Conservation (phyloP, 2,888 invertebrate species). For the Ommatoiulus sabulosus region DNA sequence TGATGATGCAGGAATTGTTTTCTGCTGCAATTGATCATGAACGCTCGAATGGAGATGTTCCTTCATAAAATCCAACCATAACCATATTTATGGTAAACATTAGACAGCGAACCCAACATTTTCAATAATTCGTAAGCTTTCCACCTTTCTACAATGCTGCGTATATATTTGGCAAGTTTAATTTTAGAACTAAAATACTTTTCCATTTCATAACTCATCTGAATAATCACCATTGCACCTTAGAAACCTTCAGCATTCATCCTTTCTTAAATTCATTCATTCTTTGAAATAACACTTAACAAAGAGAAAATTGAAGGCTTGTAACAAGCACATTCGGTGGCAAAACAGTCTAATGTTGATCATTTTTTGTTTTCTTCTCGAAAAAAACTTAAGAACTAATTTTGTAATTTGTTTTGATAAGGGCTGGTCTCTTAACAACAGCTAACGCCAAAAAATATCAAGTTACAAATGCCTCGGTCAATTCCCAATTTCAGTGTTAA, state of each 20-base stretch:
- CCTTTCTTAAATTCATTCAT: neutral
- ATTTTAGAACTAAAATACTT: too few relatives aligned
- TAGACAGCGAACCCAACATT: too few relatives aligned
- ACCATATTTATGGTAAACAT: too few relatives aligned
- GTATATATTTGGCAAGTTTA: too few relatives aligned
- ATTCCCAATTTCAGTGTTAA: constrained; percentile 23
- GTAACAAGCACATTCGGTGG: neutral
- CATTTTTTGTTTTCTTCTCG: neutral
- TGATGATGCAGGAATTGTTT: too few relatives aligned
- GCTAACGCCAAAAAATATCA: constrained; percentile 11
- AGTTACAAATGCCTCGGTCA: constrained; percentile 9
- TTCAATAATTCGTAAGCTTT: too few relatives aligned
- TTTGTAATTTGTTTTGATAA: constrained; percentile 4
- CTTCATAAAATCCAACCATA: too few relatives aligned
- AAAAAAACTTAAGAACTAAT: neutral
- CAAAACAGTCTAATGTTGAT: neutral
- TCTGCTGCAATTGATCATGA: too few relatives aligned
- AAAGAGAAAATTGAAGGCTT: neutral
- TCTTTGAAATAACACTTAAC: neutral
- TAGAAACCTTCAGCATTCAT: neutral
- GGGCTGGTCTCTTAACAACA: constrained; percentile 22
- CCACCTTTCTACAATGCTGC: too few relatives aligned
- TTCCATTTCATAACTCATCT: too few relatives aligned
- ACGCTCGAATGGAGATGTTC: too few relatives aligned
- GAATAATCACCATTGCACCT: neutral